Conservation (phyloP, 1,140 invertebrate genomes). For the Ruditapes philippinarum region DNA sequence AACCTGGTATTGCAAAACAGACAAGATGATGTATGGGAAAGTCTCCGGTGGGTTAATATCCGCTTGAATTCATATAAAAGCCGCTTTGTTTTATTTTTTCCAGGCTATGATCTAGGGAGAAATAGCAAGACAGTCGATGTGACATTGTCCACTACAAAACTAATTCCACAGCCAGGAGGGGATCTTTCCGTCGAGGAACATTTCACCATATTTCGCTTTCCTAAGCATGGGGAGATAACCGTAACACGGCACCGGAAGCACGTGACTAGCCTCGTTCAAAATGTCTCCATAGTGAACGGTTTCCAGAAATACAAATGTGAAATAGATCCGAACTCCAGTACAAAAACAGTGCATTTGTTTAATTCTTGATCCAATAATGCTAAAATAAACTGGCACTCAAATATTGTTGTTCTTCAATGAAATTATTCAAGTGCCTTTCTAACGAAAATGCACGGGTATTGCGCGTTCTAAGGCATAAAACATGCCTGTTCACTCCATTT, state of each 20-base stretch:
- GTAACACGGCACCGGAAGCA: slow-evolving; percentile 18
- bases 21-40: too few relatives aligned
- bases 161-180: neutral
- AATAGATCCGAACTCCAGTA: slow-evolving; percentile 59
- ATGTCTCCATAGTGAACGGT: slow-evolving; percentile 53
- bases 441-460: neutral
- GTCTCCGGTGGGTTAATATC: too few relatives aligned
- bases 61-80: too few relatives aligned
- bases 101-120: slow-evolving; percentile 54
- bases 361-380: slow-evolving; percentile 42
- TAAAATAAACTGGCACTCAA: too few relatives aligned
- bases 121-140: slow-evolving; percentile 54
- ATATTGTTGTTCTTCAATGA: neutral
- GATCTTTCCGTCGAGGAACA: slow-evolving; percentile 40
- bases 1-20: too few relatives aligned
- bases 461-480: neutral
- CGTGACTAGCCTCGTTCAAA: neutral
- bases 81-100: too few relatives aligned
- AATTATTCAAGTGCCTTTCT: neutral
- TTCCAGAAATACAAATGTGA: slow-evolving; percentile 60
- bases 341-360: slow-evolving; percentile 41
- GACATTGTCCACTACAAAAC: neutral
- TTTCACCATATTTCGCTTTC: slow-evolving; percentile 26
- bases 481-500: neutral
- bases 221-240: slow-evolving; percentile 41